phyloP scores from a whole-genome alignment of 2,113 vertebrate genomes.

The Aplodontia rufa region DNA sequence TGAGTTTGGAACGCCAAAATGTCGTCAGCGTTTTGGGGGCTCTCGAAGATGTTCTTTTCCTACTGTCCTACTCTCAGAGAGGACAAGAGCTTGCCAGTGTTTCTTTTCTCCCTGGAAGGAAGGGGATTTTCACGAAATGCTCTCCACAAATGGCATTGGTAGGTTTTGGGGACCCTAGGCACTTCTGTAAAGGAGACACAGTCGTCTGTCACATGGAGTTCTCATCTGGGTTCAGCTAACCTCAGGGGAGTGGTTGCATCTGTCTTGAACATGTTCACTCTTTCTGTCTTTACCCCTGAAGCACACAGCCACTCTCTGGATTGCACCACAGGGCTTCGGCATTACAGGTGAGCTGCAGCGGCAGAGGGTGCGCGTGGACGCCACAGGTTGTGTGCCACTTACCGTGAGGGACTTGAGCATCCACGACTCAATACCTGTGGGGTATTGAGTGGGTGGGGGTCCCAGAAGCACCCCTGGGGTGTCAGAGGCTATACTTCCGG shows the following conservation, averaged over 20 bases:
- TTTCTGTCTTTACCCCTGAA: not conserved
- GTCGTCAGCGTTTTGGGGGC: not conserved
- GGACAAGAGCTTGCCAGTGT: not conserved
- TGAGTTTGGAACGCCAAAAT: conserved; percentile 5
- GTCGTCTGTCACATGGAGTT: not conserved
- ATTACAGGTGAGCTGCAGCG: too few relatives aligned
- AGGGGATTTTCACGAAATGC: not conserved
- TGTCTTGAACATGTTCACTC: not conserved
- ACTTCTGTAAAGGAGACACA: conserved; percentile 52
- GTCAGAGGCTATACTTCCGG: not conserved
- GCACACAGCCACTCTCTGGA: too few relatives aligned
- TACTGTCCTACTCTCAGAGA: not conserved
- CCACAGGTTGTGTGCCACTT: too few relatives aligned
- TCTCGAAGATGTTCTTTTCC: not conserved
- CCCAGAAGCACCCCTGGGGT: not conserved
- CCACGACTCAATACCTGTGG: too few relatives aligned
- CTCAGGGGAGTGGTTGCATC: not conserved
- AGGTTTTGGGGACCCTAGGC: not conserved
- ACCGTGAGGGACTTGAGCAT: too few relatives aligned
- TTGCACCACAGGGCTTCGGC: too few relatives aligned
- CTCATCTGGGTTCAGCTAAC: not conserved
- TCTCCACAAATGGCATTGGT: not conserved
- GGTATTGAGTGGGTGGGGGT: too few relatives aligned
- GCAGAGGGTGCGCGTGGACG: too few relatives aligned
- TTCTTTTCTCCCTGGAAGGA: not conserved